phyloP scores from a whole-genome alignment of 2,113 vertebrate species.

The Stigmatopora argus region DNA sequence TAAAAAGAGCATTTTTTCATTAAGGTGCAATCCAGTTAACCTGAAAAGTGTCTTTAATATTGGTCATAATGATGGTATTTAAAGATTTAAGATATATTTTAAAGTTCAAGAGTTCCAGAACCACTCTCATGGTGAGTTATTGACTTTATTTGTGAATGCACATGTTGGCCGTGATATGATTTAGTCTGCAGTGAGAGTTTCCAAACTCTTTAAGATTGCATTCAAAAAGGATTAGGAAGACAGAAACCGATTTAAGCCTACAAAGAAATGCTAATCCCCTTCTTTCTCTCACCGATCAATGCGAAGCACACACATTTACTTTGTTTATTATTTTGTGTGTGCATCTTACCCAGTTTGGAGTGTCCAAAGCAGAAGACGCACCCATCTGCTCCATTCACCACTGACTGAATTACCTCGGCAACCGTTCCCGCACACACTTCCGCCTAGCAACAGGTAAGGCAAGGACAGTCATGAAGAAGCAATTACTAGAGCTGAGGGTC shows the following conservation, averaged over 20 bases:
- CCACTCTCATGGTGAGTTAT: not conserved
- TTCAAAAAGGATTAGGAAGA: slow-evolving; percentile 44
- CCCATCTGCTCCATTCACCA: slow-evolving; percentile 96
- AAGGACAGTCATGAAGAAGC: not conserved
- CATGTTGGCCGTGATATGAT: slow-evolving; percentile 9
- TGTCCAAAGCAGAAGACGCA: slow-evolving; percentile 99
- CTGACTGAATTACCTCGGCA: slow-evolving; percentile 97
- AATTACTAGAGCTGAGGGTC: not conserved
- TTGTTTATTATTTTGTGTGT: slow-evolving; percentile 26
- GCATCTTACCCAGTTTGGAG: slow-evolving; percentile 84
- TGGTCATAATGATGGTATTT: not conserved
- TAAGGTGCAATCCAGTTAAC: no score
- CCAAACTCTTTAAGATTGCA: slow-evolving; percentile 47
- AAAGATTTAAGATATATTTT: not conserved
- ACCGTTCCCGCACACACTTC: slow-evolving; percentile 95
- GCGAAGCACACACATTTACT: slow-evolving; percentile 38
- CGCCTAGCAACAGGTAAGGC: slow-evolving; percentile 70
- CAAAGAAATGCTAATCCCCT: slow-evolving; percentile 59
- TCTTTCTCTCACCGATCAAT: slow-evolving; percentile 51
- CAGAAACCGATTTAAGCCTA: slow-evolving; percentile 39
- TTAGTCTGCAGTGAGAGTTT: slow-evolving; percentile 34
- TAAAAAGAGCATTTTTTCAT: no score
- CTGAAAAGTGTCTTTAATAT: not conserved
- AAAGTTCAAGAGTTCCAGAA: not conserved
- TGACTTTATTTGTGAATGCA: not conserved